Conservation (phyloP, 2,888 invertebrate species). For the Neria commutata region DNA sequence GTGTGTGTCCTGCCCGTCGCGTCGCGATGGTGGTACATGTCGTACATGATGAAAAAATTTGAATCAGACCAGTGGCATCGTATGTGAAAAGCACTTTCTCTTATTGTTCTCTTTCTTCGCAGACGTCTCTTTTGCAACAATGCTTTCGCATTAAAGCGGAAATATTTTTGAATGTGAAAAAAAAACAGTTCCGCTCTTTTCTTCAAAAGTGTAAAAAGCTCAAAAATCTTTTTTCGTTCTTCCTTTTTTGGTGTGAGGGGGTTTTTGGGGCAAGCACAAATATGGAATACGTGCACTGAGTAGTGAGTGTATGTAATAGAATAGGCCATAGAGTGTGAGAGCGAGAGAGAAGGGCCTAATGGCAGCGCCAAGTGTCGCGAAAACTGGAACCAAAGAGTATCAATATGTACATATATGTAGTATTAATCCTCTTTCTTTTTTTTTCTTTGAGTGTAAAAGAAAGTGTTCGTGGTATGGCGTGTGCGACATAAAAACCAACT, state of each 20-base stretch:
- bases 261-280: background rate
- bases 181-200: conserved; percentile 17
- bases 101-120: too few species aligned
- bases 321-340: conserved; percentile 21
- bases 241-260: conserved; percentile 1
- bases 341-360: conserved; percentile 9
- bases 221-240: conserved; percentile 27
- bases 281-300: background rate
- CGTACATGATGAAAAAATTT: conserved; percentile 63
- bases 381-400: background rate
- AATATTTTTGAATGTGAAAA: conserved; percentile 3
- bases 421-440: background rate
- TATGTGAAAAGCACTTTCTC: conserved; percentile 62
- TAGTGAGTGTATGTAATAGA: background rate
- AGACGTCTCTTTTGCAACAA: too few species aligned
- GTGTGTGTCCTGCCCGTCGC: conserved; percentile 41
- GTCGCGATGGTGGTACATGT: conserved; percentile 56
- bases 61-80: conserved; percentile 63
- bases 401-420: too few species aligned
- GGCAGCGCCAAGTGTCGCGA: conserved; percentile 7
- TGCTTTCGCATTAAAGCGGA: too few species aligned
- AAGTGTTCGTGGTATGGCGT: background rate
- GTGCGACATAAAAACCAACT: background rate
- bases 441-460: background rate
- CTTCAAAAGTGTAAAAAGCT: background rate